Evolutionary conservation across 2,888 invertebrate genomes (phyloP).

Genomic region (Colostygia pectinataria): DNA sequence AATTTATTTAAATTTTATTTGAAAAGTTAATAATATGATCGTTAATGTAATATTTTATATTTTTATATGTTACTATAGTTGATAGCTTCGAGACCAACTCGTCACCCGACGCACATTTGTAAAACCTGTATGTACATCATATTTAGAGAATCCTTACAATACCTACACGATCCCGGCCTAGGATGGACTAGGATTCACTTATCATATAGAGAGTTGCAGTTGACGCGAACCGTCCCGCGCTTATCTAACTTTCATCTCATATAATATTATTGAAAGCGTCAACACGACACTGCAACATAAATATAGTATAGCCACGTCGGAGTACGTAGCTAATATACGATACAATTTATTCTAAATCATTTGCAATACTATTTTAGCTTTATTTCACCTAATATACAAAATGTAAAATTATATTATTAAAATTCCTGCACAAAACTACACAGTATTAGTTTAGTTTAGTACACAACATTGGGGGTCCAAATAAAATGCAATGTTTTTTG

Average conservation of each 20-base stretch:
- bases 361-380: conserved; percentile 24
- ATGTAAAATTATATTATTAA: conserved; percentile 9
- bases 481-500: conserved; percentile 7
- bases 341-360: conserved; percentile 8
- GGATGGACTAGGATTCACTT: no score
- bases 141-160: no score
- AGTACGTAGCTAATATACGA: conserved; percentile 19
- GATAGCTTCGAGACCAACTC: neutral
- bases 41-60: conserved; percentile 27
- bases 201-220: no score
- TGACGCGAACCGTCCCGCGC: no score
- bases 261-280: no score
- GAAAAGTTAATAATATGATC: conserved; percentile 21
- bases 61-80: conserved; percentile 23
- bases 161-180: no score
- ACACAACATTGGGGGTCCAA: conserved; percentile 22
- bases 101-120: neutral
- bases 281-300: no score
- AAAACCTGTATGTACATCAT: conserved; percentile 1
- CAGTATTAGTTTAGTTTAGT: neutral
- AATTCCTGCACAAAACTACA: conserved; percentile 6
- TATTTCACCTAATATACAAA: conserved; percentile 8
- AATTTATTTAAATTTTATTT: conserved; percentile 24
- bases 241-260: no score
- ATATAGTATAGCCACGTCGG: neutral